Percentiles rank a stretch among this genome's conserved stretches.
Conservation (phyloP, 2,113 vertebrate species). For the Thalassarche chlororhynchos region DNA sequence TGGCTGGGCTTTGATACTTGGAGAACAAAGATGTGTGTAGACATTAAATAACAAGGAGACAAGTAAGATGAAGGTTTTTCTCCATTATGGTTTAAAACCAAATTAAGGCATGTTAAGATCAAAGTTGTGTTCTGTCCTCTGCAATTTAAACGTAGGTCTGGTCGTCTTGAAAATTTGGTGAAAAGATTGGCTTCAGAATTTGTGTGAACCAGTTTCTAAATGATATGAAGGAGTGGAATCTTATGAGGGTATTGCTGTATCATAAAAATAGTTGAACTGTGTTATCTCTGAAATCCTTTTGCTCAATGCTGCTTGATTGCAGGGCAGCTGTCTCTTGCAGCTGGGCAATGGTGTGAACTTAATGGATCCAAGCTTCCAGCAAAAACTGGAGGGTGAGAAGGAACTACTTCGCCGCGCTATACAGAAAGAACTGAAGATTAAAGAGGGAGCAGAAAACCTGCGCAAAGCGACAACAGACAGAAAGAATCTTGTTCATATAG, state of each 20-base stretch:
- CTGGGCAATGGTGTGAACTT: constrained; percentile 78
- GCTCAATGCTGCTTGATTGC: background rate
- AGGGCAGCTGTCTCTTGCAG: constrained; percentile 79
- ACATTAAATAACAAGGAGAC: background rate
- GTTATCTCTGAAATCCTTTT: background rate
- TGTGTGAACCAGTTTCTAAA: background rate
- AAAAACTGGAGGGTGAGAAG: constrained; percentile 86
- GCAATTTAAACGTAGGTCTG: background rate
- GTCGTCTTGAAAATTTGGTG: background rate
- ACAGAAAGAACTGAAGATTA: constrained; percentile 95
- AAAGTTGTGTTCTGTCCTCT: background rate
- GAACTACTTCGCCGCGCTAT: constrained; percentile 90
- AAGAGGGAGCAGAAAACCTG: constrained; percentile 93
- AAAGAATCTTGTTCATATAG: constrained; percentile 87
- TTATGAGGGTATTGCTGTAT: background rate
- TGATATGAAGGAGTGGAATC: background rate
- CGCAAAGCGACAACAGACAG: constrained; percentile 87
- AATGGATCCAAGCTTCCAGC: constrained; percentile 83
- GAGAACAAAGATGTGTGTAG: background rate
- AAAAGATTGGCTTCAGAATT: background rate
- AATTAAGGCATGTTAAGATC: background rate
- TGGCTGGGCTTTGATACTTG: background rate
- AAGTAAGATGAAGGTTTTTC: background rate
- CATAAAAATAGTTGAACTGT: background rate
- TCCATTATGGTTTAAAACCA: background rate